Base-by-base conservation (phyloP, 2,888 invertebrate species). In the Heliconius ismenius region DNA sequence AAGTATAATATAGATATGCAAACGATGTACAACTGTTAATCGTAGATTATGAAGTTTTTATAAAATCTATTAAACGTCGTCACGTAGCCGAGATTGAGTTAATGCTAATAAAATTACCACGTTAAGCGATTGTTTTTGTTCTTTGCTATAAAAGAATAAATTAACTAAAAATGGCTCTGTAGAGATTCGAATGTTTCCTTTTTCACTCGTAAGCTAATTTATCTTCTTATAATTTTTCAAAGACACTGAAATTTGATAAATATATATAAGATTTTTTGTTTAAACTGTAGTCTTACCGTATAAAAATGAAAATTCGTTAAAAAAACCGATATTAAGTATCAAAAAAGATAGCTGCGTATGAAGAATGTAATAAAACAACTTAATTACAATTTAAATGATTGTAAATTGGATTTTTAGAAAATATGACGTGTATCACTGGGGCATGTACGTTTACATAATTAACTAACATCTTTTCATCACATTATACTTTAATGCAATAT, bases 71-170 rank as follows among this genome's bases (percentile, higher is more conserved):
- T 54, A 69, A 18, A 28, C 32, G 54, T 54, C 54, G 28, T 54
- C 54, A 54, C 69, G 54, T 32, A 54, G 54, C 69, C 2, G 54
- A 69, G 32, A 32, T 54, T 28, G n/a, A 32, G 54, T 69, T 54
- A 69, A 69, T 69, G 32, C 32, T 69, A 32, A 69, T 69, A 32
- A 69, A 28, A 69, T 69, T 69, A 69, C 69, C n/a, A 54, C 49
- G 69, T 32, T 69, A 69, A 69, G 54, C n/a, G 69, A 54, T 28
- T 21, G 32, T 58, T 69, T 69, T 69, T 69, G 21, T 69, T 65
- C 65, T 39, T n/a, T 39, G 32, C 32, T 69, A 69, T 54, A 32
- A 69, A 54, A 28, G 28, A 54, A 69, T 13, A 69, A 28, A 54
- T 69, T 32, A 32, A 69, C 21, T n/a, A 21, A 54, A 69, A 69